Evolutionary conservation across 2,113 vertebrate genomes (phyloP), one percentile per base, ranked within the genome.

Genomic region (Etheostoma spectabile): DNA sequence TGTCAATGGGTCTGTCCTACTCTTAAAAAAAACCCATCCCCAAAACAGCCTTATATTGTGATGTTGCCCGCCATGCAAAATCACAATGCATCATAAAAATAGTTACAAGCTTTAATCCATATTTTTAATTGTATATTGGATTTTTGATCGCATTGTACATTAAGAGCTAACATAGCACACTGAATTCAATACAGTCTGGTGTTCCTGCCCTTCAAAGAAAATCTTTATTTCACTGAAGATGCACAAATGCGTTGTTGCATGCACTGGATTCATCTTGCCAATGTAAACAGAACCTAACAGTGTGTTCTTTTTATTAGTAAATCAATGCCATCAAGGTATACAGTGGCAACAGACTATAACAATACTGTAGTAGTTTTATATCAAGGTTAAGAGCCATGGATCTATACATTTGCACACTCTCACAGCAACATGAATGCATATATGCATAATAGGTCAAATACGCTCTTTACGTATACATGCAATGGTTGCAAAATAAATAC

Each of bases 401-500:
- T 68, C 51, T 46, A 24, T 8, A 53, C 6, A n/a, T 64, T 52
- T 64, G 21, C 10, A 48, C 0, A 2, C 61, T 27, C 52, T 80
- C 16, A 46, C 15, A 67, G 52, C 24, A 72, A 27, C 62, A 33
- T 27, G 14, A 77, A 56, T 42, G 15, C 35, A 53, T 19, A 3
- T 72, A 56, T 42, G 15, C 35, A 53, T 19, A 3, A 22, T 3
- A 55, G 7, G 22, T 49, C 24, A 22, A 63, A 33, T 38, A 21
- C 0, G 0, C 19, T 30, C 7, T 56, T 52, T 16, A 22, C n/a
- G 66, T 55, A 12, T 4, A 24, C n/a, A 64, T 57, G 7, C 15
- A 62, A 30, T 69, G 18, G 38, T 53, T 72, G 19, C 24, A 71
- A 27, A 33, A 65, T 49, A 64, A 55, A 66, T 24, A 62, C 48